Evolutionary conservation across 2,797 vertebrate species (phyloP).

Genomic region (Eurystomus glaucurus): DNA sequence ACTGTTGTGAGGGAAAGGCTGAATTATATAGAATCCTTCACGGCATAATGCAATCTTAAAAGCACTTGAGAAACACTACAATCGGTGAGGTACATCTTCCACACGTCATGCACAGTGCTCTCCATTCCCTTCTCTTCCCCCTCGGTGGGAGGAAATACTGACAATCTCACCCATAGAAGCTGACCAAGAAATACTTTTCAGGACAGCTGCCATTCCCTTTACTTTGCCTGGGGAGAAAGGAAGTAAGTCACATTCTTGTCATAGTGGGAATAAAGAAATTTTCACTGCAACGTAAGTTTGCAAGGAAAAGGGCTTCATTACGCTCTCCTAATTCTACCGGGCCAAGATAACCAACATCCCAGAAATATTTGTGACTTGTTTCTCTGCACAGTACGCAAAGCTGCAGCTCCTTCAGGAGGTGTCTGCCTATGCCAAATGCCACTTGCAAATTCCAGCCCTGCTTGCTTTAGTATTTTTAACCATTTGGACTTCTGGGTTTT

Average conservation of each 20-base stretch:
- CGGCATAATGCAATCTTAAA: background rate
- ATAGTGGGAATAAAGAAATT: background rate
- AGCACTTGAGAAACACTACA: background rate
- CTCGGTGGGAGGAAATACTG: background rate
- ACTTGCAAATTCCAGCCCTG: background rate
- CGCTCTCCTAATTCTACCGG: background rate
- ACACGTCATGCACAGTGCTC: background rate
- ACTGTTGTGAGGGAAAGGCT: background rate
- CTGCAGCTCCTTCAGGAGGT: background rate
- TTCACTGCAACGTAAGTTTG: background rate
- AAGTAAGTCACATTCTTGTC: background rate
- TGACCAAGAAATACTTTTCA: background rate
- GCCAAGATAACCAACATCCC: background rate
- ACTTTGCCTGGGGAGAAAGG: background rate
- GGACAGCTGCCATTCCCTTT: background rate
- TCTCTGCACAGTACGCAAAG: background rate
- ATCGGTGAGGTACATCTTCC: background rate
- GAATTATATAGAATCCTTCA: background rate
- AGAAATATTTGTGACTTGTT: background rate
- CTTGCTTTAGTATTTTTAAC: background rate
- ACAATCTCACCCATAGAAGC: background rate
- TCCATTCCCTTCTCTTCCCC: background rate
- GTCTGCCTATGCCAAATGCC: background rate
- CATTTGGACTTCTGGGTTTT: background rate
- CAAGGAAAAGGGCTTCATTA: background rate